Base-by-base conservation (phyloP, 2,888 invertebrate genomes). In the Noctua comes region DNA sequence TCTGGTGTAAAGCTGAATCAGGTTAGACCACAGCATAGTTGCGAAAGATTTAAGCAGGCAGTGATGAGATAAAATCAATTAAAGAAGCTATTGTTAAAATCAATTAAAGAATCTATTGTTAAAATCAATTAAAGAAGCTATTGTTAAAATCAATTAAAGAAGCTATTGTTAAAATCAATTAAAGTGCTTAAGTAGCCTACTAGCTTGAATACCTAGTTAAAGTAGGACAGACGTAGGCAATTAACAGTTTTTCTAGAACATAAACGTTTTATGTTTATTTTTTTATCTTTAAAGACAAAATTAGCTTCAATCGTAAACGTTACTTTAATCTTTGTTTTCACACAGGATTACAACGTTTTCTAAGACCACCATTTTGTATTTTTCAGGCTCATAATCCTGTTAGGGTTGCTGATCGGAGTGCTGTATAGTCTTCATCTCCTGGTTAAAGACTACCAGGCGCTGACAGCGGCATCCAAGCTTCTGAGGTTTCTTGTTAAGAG, bases 371-470 rank as follows among this genome's bases (percentile, higher is more conserved):
- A 36, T 48, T 62, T 72, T 62, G 62, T 68, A 76, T 43, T 76
- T 94, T 94, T 2, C 92, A 97, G 96, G 80, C 82, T 96, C 2
- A 91, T 97, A 69, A 93, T 96, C 18, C 88, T 96, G 4, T 85
- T 97, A 76, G 96, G 93, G 2, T 90, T 96, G 62, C 86, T 96
- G 18, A 88, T 95, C 0, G 96, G 96, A 68, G 96, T 96, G 10
- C 89, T 97, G 54, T 96, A 96, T 81, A 93, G 94, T 64, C 88
- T 97, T 1, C 96, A 96, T 80, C 87, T 96, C 0, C 92, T 97
- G 11, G 96, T 95, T 0, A 92, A 95, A 83, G 96, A 96, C 76
- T 97, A 95, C 86, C 96, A 96, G 76, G 95, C 96, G 0, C 84
- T 97, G 27, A 93, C 93, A 1, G 94, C 93, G 0, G 91, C 94